Conservation (phyloP, 2,888 invertebrate species). For the Salticus scenicus region DNA sequence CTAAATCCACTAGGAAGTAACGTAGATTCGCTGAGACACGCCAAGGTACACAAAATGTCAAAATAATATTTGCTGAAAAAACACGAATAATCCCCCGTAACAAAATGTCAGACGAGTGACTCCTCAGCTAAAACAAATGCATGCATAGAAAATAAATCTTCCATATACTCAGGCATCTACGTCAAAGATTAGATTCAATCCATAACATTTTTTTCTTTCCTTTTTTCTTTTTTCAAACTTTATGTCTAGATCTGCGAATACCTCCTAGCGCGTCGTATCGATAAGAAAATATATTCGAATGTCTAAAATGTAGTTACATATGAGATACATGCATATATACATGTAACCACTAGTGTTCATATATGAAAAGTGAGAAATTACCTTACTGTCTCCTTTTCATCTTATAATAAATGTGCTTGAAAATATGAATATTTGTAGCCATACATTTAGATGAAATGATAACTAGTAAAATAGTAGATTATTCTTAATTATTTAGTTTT, state of each 20-base stretch:
- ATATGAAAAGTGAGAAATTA: background rate
- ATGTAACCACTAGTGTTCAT: background rate
- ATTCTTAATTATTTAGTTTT: too few species aligned
- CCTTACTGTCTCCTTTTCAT: background rate
- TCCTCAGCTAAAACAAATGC: background rate
- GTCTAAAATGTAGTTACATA: background rate
- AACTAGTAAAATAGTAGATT: too few species aligned
- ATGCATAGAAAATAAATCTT: background rate
- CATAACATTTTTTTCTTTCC: background rate
- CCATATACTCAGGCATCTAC: background rate
- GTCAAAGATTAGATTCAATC: constrained; percentile 2
- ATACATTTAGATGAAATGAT: too few species aligned
- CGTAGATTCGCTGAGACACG: background rate
- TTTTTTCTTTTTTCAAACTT: background rate
- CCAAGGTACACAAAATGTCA: constrained; percentile 12
- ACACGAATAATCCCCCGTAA: background rate
- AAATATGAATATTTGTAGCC: too few species aligned
- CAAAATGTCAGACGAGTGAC: background rate
- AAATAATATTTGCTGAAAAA: constrained; percentile 17
- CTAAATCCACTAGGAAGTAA: background rate
- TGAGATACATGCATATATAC: background rate
- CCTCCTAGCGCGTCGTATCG: background rate
- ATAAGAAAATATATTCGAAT: background rate
- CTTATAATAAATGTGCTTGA: background rate
- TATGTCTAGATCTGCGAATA: background rate